Percentiles rank a stretch among this genome's conserved stretches.
Conservation (phyloP, 1,140 invertebrate species). For the Brachionus sp. region DNA sequence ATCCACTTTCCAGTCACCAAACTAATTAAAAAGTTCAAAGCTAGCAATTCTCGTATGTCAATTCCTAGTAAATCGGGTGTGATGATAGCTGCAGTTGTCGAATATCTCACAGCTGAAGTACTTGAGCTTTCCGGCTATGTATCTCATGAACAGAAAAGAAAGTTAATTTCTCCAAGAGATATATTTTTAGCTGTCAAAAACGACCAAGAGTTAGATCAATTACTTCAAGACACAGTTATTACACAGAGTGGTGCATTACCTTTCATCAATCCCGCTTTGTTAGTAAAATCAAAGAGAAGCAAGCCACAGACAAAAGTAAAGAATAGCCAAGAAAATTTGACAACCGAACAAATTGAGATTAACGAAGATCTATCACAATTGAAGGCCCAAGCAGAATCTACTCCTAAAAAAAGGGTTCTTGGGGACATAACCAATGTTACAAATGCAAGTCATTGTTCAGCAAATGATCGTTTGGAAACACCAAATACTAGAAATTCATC, state of each 20-base stretch:
- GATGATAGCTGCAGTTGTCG: constrained; percentile 96
- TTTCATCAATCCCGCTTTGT: neutral
- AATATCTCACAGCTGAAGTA: constrained; percentile 94
- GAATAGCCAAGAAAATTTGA: neutral
- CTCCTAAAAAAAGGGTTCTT: neutral
- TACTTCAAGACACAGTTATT: constrained; percentile 93
- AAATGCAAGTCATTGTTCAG: neutral
- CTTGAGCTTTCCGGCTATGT: constrained; percentile 95
- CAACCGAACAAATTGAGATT: neutral
- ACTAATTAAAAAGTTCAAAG: constrained; percentile 97
- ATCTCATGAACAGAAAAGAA: constrained; percentile 97
- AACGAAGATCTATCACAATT: neutral
- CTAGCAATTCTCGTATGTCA: constrained; percentile 94
- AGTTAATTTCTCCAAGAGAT: constrained; percentile 97
- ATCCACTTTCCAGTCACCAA: constrained; percentile 94
- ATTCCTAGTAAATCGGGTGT: constrained; percentile 95
- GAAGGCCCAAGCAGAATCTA: neutral
- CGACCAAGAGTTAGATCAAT: constrained; percentile 96
- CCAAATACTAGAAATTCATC: neutral
- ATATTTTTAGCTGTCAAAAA: constrained; percentile 96
- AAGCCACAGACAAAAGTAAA: neutral
- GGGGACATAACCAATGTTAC: neutral
- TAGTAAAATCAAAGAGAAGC: neutral
- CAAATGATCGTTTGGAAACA: neutral
- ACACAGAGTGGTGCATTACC: neutral